phyloP scores from a whole-genome alignment of 2,113 vertebrate genomes.

The Nematolebias whitei region DNA sequence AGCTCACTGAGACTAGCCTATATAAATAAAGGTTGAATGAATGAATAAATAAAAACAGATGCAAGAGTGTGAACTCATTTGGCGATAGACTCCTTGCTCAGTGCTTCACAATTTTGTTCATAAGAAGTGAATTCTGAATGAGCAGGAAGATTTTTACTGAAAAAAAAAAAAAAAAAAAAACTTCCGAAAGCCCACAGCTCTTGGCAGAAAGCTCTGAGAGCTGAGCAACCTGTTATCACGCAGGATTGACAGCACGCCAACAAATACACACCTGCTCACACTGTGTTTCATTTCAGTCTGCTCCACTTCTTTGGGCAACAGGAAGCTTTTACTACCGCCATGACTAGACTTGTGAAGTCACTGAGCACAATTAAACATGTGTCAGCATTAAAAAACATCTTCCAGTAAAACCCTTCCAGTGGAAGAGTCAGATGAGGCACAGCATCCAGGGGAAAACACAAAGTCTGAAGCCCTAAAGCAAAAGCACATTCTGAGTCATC shows the following conservation, averaged over 20 bases:
- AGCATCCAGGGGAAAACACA: slow-evolving; percentile 4
- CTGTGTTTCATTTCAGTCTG: slow-evolving; percentile 19
- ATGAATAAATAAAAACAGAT: slow-evolving; percentile 3
- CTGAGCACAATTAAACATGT: slow-evolving; percentile 8
- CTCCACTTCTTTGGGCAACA: slow-evolving; percentile 21
- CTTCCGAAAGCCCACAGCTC: slow-evolving; percentile 3
- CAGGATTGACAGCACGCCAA: background rate
- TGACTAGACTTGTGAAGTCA: slow-evolving; percentile 31
- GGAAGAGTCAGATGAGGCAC: slow-evolving; percentile 12
- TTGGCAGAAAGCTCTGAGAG: background rate
- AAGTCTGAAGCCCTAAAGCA: background rate
- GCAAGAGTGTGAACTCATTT: slow-evolving; percentile 13
- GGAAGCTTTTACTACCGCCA: slow-evolving; percentile 14
- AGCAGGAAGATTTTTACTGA: slow-evolving; percentile 1
- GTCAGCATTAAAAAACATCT: slow-evolving; percentile 9
- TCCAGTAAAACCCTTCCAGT: background rate
- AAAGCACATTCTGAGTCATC: background rate
- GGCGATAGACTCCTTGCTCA: slow-evolving; percentile 10
- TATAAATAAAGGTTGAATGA: no score
- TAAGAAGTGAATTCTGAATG: slow-evolving; percentile 27
- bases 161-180: background rate
- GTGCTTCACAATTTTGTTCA: slow-evolving; percentile 20
- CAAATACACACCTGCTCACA: slow-evolving; percentile 16
- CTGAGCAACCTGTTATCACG: slow-evolving; percentile 10
- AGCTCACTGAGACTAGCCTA: no score